Percentiles rank a stretch among this genome's conserved stretches.
Evolutionary conservation across 2,888 invertebrate species (phyloP).

Genomic region (Cosmia trapezina): DNA sequence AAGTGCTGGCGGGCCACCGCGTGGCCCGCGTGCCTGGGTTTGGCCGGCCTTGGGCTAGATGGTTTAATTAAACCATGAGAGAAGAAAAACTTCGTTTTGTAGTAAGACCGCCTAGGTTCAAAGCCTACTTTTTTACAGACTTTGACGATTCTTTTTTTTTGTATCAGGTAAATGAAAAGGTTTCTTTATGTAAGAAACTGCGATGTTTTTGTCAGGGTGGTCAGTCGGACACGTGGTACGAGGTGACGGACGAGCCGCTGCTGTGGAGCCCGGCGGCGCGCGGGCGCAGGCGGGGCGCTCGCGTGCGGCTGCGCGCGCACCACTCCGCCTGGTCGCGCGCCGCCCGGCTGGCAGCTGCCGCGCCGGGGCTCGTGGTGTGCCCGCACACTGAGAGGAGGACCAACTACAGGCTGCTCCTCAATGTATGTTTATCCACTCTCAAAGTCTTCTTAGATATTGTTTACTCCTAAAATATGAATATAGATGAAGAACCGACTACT

Average conservation of each 20-base stretch:
- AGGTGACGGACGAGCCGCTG: slow-evolving; percentile 91
- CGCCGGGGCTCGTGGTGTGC: slow-evolving; percentile 94
- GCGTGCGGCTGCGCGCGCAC: slow-evolving; percentile 74
- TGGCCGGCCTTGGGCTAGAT: no score
- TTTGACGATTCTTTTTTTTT: slow-evolving; percentile 9
- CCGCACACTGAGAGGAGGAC: slow-evolving; percentile 93
- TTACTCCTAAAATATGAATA: neutral
- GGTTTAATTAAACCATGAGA: no score
- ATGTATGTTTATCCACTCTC: slow-evolving; percentile 69
- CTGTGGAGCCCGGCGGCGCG: slow-evolving; percentile 89
- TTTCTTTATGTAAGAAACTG: slow-evolving; percentile 27
- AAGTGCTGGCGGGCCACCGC: no score
- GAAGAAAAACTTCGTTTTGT: no score
- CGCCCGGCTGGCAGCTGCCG: slow-evolving; percentile 93
- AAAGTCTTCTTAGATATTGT: neutral
- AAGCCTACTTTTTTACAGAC: neutral
- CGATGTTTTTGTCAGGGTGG: slow-evolving; percentile 87
- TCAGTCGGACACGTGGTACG: slow-evolving; percentile 91
- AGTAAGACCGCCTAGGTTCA: no score
- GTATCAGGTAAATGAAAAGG: slow-evolving; percentile 21
- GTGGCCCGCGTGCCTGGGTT: no score
- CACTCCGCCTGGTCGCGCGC: slow-evolving; percentile 82
- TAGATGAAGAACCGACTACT: no score
- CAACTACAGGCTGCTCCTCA: slow-evolving; percentile 93
- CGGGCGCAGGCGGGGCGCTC: slow-evolving; percentile 77